Percentiles rank a stretch among this genome's conserved stretches.
These are phyloP conservation scores for Passer domesticus DNA, from an alignment of 2,113 vertebrate genomes.

Conservation along the genomic window DNA sequence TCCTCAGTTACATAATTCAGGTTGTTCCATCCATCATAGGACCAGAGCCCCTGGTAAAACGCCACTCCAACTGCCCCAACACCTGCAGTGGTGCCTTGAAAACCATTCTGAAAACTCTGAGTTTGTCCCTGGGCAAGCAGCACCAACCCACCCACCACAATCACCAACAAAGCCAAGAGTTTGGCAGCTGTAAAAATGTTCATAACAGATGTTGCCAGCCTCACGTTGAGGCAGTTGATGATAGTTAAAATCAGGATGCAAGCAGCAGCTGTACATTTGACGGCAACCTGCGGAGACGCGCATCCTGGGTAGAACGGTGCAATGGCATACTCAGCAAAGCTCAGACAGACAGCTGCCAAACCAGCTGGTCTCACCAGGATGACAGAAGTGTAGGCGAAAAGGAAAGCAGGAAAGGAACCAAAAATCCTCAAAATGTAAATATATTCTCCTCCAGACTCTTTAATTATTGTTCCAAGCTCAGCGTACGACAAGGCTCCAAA, in stretches of 20 bases:
- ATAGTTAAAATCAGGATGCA: constrained; percentile 73
- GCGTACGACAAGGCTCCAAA: constrained; percentile 80
- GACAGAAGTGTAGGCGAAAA: constrained; percentile 74
- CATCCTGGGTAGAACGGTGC: constrained; percentile 79
- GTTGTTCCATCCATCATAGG: constrained; percentile 82
- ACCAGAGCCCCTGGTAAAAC: constrained; percentile 86
- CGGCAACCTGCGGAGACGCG: constrained; percentile 42
- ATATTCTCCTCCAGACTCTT: constrained; percentile 84
- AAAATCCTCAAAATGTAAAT: constrained; percentile 83
- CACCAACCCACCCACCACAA: constrained; percentile 76
- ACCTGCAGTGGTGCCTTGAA: constrained; percentile 71
- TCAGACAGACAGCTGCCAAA: constrained; percentile 76
- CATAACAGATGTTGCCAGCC: constrained; percentile 73
- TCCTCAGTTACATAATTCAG: constrained; percentile 84
- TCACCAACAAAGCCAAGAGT: constrained; percentile 74
- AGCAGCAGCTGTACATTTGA: constrained; percentile 70
- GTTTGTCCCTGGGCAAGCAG: constrained; percentile 60
- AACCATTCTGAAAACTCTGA: constrained; percentile 70
- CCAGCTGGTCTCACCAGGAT: constrained; percentile 76
- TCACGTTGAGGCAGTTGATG: constrained; percentile 77
- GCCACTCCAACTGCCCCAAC: constrained; percentile 74
- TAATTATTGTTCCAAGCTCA: constrained; percentile 82
- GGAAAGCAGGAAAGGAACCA: constrained; percentile 81
- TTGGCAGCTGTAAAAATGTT: constrained; percentile 81
- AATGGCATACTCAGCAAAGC: constrained; percentile 76